Evolutionary conservation across 1,140 invertebrate species (phyloP), one percentile per base, ranked within the genome.

Genomic region (Battus philenor): DNA sequence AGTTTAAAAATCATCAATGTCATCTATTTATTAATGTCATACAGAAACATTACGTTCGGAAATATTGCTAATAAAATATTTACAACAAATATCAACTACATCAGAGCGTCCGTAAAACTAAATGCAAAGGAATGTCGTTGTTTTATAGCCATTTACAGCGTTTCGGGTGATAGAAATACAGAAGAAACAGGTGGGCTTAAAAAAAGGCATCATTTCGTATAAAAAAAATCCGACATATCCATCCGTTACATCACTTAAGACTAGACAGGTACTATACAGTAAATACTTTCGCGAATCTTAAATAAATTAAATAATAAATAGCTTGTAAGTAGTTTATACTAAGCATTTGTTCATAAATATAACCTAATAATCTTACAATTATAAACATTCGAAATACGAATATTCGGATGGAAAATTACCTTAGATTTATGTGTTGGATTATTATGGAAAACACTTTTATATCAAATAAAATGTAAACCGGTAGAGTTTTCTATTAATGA

Each of bases 251-350:
- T 41, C 22, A 41, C 72, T 80, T 80, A 78, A 52, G 69, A 80
- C 79, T 82, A 82, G 70, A 75, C 74, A 80, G 74, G 74, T 77
- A 75, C 74, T 73, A 62, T 69, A 78, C 66, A 76, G 58, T 54
- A 60, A 83, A 83, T 83, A 83, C 76, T 83, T 70, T 72, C 59
- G 55, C 56, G 56, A 43, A 31, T 56, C 34, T 48, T 46, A 50
- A 45, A 51, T 46, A 48, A 54, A 54, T 47, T 45, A 50, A 15
- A 39, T 38, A 43, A 50, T 51, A 43, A 47, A 50, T 50, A 41
- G 11, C 10, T 22, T 18, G 32, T 53, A 53, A 53, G 50, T 53
- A 53, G 45, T 36, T n/a, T 34, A n/a, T 44, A 13, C 36, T 36
- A 44, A 41, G 20, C 36, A n/a, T n/a, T n/a, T n/a, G n/a, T n/a